Evolutionary conservation across 2,113 vertebrate species (phyloP).

Genomic region (Crotalus tigris): DNA sequence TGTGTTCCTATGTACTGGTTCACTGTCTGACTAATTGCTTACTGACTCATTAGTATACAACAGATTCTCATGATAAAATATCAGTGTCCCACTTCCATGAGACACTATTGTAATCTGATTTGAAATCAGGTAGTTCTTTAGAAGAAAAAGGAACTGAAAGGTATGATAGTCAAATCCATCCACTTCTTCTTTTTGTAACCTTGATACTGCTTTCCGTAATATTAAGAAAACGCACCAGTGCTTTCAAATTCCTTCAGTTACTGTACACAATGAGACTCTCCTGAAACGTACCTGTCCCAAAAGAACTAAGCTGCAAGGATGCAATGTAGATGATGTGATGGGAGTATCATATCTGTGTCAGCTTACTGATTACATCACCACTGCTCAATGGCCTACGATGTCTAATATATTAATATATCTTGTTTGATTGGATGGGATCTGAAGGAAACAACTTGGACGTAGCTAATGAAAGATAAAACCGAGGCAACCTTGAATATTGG

Average conservation of each 20-base stretch:
- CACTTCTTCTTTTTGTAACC: constrained; percentile 13
- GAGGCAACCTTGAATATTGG: not conserved
- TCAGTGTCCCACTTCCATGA: not conserved
- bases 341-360: not conserved
- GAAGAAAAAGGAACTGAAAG: constrained; percentile 7
- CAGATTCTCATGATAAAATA: not conserved
- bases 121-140: not conserved
- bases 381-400: not conserved
- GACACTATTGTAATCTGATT: not conserved
- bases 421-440: too few relatives aligned
- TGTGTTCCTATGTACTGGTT: not conserved
- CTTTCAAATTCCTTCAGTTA: not conserved
- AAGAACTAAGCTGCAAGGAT: too few relatives aligned
- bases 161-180: not conserved
- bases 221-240: not conserved
- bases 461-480: not conserved
- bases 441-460: not conserved
- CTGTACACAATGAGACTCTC: not conserved
- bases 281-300: not conserved
- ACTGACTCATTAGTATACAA: not conserved
- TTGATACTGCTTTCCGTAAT: not conserved
- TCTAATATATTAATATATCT: not conserved
- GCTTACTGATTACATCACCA: not conserved
- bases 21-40: not conserved
- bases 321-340: not conserved